Percentiles rank a stretch among this genome's conserved stretches.
Evolutionary conservation across 1,140 invertebrate genomes (phyloP).

Genomic region (Leptopilina boulardi): DNA sequence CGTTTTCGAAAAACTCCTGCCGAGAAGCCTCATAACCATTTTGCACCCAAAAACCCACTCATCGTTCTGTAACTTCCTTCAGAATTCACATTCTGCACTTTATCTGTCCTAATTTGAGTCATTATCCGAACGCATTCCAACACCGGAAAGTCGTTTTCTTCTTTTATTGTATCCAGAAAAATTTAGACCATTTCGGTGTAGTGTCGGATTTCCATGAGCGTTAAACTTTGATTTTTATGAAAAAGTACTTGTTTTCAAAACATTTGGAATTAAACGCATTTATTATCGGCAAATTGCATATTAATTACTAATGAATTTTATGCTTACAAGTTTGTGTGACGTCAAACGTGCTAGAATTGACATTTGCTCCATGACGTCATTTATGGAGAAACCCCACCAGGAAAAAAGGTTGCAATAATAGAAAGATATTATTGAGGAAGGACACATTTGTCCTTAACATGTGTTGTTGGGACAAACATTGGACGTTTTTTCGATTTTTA

Average conservation of each 20-base stretch:
- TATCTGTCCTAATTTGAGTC: constrained; percentile 7
- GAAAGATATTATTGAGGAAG: background rate
- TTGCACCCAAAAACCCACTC: constrained; percentile 40
- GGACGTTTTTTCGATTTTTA: background rate
- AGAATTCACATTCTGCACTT: constrained; percentile 24
- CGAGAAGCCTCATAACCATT: constrained; percentile 53
- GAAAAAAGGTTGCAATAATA: background rate
- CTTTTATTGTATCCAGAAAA: background rate
- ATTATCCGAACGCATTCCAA: constrained; percentile 36
- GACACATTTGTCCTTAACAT: background rate
- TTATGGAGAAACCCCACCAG: background rate
- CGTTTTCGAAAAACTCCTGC: constrained; percentile 65
- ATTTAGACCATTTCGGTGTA: too few species aligned
- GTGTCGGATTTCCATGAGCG: background rate
- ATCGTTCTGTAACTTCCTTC: constrained; percentile 35
- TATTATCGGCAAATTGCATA: too few species aligned
- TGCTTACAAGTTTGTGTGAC: too few species aligned
- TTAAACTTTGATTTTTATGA: background rate
- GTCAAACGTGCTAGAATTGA: too few species aligned
- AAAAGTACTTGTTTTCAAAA: too few species aligned
- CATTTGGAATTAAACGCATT: too few species aligned
- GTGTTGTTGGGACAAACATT: background rate
- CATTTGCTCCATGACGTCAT: background rate
- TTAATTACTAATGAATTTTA: too few species aligned
- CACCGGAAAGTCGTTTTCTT: constrained; percentile 1